Evolutionary conservation across 2,797 vertebrate species (phyloP).

Genomic region (Intellagama lesueurii): DNA sequence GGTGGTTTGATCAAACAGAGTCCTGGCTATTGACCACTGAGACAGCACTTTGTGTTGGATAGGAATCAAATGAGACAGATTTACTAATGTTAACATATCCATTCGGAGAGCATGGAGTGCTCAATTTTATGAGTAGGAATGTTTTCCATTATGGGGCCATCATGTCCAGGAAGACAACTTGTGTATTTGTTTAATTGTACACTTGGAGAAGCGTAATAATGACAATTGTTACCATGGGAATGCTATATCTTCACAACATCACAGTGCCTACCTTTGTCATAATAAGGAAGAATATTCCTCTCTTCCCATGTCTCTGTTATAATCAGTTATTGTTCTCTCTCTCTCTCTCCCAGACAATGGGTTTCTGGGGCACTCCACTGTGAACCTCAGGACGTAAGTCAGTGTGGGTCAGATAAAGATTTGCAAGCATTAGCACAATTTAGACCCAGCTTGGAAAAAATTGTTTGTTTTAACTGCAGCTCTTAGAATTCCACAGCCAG

Average conservation of each 20-base stretch:
- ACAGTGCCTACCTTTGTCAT: not conserved
- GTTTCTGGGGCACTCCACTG: not conserved
- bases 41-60: too few species aligned
- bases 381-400: not conserved
- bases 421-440: not conserved
- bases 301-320: not conserved
- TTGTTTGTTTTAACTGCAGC: too few species aligned
- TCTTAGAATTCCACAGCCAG: too few species aligned
- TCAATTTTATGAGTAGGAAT: not conserved
- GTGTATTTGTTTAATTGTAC: not conserved
- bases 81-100: too few species aligned
- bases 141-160: not conserved
- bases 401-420: not conserved
- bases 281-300: too few species aligned
- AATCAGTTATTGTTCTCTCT: not conserved
- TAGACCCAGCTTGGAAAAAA: not conserved
- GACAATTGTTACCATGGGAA: too few species aligned
- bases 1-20: too few species aligned
- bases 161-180: not conserved
- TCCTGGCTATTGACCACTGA: too few species aligned
- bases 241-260: not conserved
- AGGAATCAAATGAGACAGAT: too few species aligned
- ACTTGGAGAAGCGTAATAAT: not conserved
- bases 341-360: too few species aligned
- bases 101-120: not conserved